phyloP scores from a whole-genome alignment of 1,140 invertebrate genomes.

The Dendroctonus ponderosae region DNA sequence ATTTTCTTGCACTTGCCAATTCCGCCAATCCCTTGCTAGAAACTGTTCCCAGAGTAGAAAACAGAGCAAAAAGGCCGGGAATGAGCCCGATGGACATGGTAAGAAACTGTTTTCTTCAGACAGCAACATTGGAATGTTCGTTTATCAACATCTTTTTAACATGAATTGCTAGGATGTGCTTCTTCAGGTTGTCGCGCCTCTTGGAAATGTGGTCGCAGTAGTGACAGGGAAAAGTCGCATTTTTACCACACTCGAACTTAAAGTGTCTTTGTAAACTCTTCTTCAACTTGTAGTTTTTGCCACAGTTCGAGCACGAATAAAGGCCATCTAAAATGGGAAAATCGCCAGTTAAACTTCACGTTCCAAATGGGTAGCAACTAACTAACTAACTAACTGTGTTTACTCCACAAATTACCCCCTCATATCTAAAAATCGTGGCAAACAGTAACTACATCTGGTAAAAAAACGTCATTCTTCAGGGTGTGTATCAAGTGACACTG shows the following conservation, averaged over 20 bases:
- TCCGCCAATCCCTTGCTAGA: too few relatives aligned
- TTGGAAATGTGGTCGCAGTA: constrained; percentile 38
- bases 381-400: too few relatives aligned
- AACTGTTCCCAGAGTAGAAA: too few relatives aligned
- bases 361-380: too few relatives aligned
- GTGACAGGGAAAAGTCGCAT: constrained; percentile 44
- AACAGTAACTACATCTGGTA: too few relatives aligned
- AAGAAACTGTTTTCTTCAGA: not conserved
- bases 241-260: constrained; percentile 40
- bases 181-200: constrained; percentile 21
- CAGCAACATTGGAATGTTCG: not conserved
- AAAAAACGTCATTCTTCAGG: too few relatives aligned
- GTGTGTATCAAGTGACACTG: too few relatives aligned
- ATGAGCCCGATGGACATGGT: constrained; percentile 9
- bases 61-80: too few relatives aligned
- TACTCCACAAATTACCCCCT: too few relatives aligned
- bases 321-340: not conserved
- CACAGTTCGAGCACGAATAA: constrained; percentile 3
- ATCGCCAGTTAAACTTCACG: too few relatives aligned
- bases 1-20: constrained; percentile 28
- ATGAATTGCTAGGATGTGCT: constrained; percentile 19
- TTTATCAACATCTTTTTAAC: not conserved
- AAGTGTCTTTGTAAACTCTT: constrained; percentile 28
- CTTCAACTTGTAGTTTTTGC: constrained; percentile 4
- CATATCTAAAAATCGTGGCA: too few relatives aligned